Conservation (phyloP, 37 sponge, comb jelly and placozoan species). For the Oopsacas minuta region DNA sequence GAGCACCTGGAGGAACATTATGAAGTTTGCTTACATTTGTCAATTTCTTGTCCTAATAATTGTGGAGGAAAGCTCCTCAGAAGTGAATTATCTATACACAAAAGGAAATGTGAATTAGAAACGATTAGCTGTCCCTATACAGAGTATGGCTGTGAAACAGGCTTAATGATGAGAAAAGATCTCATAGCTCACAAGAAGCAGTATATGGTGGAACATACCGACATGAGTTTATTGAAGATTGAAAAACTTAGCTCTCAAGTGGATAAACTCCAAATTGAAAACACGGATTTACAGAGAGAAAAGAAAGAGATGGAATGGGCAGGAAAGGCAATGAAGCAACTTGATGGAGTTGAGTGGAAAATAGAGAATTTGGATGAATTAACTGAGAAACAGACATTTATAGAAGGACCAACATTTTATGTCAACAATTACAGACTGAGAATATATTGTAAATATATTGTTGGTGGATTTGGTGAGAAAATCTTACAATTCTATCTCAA, state of each 20-base stretch:
- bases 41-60: background rate
- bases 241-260: background rate
- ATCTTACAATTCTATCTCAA: background rate
- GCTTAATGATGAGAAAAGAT: background rate
- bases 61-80: background rate
- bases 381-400: background rate
- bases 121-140: background rate
- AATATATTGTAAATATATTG: background rate
- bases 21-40: background rate
- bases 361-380: no score
- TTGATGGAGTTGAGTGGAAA: constrained; percentile 13
- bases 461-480: no score
- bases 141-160: background rate
- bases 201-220: background rate
- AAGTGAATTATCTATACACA: background rate
- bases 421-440: background rate
- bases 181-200: background rate
- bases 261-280: background rate
- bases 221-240: background rate
- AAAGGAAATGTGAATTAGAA: background rate
- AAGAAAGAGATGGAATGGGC: background rate
- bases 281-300: background rate
- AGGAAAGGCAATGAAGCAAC: background rate
- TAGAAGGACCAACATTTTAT: background rate
- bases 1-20: background rate